phyloP scores from a whole-genome alignment of 1,140 invertebrate species.

The Aphidius ervi region DNA sequence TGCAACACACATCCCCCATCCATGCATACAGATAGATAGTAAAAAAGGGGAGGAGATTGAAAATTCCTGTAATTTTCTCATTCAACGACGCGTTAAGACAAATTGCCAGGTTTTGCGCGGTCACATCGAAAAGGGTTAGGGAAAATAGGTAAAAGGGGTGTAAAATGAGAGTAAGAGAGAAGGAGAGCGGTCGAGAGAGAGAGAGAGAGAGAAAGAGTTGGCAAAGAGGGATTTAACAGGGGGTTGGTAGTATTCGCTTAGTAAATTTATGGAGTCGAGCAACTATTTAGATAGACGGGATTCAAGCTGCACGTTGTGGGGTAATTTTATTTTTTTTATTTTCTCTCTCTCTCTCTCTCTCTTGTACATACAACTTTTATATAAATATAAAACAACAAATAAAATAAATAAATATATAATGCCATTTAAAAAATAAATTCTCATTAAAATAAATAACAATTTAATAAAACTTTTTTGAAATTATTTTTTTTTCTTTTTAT shows the following conservation, averaged over 20 bases:
- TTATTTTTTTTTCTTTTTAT: too few species aligned
- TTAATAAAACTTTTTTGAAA: too few species aligned
- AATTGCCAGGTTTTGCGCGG: slow-evolving; percentile 21
- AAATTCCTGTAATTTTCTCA: slow-evolving; percentile 22
- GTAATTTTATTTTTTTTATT: slow-evolving; percentile 20
- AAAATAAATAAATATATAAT: too few species aligned
- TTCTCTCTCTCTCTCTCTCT: slow-evolving; percentile 8
- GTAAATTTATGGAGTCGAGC: slow-evolving; percentile 36
- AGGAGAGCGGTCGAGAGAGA: neutral
- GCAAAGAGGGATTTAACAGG: slow-evolving; percentile 1
- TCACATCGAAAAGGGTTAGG: slow-evolving; percentile 15
- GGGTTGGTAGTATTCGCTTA: slow-evolving; percentile 18
- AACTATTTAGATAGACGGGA: slow-evolving; percentile 40
- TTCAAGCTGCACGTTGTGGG: slow-evolving; percentile 16
- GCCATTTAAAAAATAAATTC: too few species aligned
- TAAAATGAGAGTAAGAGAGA: slow-evolving; percentile 12
- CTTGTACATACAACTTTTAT: too few species aligned
- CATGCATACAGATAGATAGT: too few species aligned
- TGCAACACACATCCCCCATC: too few species aligned
- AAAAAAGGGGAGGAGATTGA: neutral
- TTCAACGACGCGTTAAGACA: slow-evolving; percentile 21
- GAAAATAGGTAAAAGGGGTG: slow-evolving; percentile 8
- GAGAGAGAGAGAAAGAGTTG: too few species aligned
- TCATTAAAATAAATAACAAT: too few species aligned
- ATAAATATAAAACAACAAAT: too few species aligned